Conservation (phyloP, 2,113 vertebrate genomes). For the Pyxicephalus adspersus region DNA sequence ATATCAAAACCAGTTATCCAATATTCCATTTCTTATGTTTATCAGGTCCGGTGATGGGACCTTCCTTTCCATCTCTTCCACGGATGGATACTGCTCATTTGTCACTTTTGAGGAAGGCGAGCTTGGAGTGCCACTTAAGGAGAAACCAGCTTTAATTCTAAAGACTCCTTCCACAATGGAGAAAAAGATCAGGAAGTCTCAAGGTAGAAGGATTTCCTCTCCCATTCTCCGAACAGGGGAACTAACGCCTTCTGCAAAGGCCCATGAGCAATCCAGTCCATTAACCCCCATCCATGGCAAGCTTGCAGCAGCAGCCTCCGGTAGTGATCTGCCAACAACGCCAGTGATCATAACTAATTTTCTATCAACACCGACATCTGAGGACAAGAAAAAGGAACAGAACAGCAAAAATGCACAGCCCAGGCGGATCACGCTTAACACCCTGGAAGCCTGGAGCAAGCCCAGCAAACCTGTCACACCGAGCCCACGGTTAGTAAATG, state of each 20-base stretch:
- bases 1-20: neutral
- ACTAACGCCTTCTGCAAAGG: conserved; percentile 57
- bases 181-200: conserved; percentile 82
- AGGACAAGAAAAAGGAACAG: conserved; percentile 72
- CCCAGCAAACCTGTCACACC: conserved; percentile 79
- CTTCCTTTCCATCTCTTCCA: conserved; percentile 93
- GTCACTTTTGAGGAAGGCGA: conserved; percentile 88
- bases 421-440: conserved; percentile 88
- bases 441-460: conserved; percentile 89
- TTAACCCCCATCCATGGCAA: conserved; percentile 50
- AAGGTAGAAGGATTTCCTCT: conserved; percentile 57
- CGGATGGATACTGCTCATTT: conserved; percentile 96
- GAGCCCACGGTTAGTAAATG: conserved; percentile 79
- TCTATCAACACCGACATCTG: conserved; percentile 58
- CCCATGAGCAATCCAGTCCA: conserved; percentile 66
- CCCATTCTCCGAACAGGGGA: conserved; percentile 64
- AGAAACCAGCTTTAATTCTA: conserved; percentile 79
- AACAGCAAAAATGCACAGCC: conserved; percentile 72
- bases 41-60: conserved; percentile 89
- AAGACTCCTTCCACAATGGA: conserved; percentile 72
- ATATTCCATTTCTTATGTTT: neutral
- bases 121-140: conserved; percentile 85
- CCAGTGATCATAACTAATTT: conserved; percentile 54
- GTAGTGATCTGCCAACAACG: conserved; percentile 59
- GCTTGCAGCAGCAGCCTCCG: neutral